Evolutionary conservation across 1,140 invertebrate species (phyloP), one percentile per base, ranked within the genome.

Genomic region (Telenomus remus): DNA sequence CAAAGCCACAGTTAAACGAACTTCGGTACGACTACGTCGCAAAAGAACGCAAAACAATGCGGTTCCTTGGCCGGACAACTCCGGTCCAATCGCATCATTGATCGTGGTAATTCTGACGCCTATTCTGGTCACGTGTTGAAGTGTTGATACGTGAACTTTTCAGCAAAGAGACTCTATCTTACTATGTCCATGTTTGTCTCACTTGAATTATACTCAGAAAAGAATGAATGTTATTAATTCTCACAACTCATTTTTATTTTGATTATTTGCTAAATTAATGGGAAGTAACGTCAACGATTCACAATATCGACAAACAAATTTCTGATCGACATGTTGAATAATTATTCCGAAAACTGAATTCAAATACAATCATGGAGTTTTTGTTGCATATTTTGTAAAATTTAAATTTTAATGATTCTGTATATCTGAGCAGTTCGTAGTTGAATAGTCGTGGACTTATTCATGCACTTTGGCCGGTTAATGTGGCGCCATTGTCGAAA

Each of bases 101-200:
- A 39, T 44, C 48, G 53, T 5, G 9, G 47, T 47, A 60, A 72
- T 47, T 64, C 47, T 64, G 59, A 64, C 57, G 43, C 46, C 33
- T 72, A 65, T 73, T 59, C 39, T 50, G 27, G 43, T 73, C 56
- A 73, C 56, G 70, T 72, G 54, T 39, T 49, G 37, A 39, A 46
- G 15, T 47, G 44, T 63, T 70, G 51, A 57, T 71, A 63, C 46
- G 15, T 53, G 4, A 71, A 71, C 68, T 63, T 63, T 71, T 70
- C 66, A 61, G n/a, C 56, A 35, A 35, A 43, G 12, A 33, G 53
- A 63, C 66, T 50, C 55, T 63, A 63, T 61, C 56, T 49, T 56
- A 57, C 53, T 71, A 63, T 63, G 63, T 57, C 59, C 55, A 61
- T 55, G 19, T 70, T 61, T 16, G 46, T 51, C 51, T 51, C 33